Base-by-base conservation (phyloP, 2,113 vertebrate species). In the Solenodon paradoxus region DNA sequence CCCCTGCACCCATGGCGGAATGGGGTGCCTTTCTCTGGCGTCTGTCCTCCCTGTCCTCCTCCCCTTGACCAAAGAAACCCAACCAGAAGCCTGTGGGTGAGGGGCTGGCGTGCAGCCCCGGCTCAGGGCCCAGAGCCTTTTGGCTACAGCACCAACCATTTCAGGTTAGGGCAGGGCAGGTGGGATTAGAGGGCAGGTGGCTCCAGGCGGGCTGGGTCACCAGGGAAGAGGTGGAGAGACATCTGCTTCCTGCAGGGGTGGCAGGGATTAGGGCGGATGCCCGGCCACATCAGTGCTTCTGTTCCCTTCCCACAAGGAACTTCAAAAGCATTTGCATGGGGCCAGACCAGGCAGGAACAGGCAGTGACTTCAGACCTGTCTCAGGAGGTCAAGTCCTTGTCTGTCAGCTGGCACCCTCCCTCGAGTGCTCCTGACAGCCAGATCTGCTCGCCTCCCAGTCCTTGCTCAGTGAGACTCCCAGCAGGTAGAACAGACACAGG, bases 41-140 rank as follows among this genome's bases (percentile, higher is more conserved):
- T 53, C 13, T 53, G 7, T 53, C n/a, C 53, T 53, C 53, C 53
- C 53, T 53, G 53, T 12, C 53, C 53, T 55, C 53, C 53, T 5
- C 22, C 53, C 22, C 22, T 20, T 55, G 17, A 55, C 53, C 53
- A n/a, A n/a, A n/a, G n/a, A 24, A 55, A n/a, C 30, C 35, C 64
- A 3, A 8, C 12, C 4, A 11, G 35, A 38, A 35, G 75, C 66
- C 7, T 3, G 53, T 2, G 55, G 32, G 35, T 12, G 17, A 24
- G 22, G 30, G 30, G 45, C 1, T 1, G 0, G 55, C 22, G 16
- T 28, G 15, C 22, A 0, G 55, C 7, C 45, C 6, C n/a, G n/a
- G n/a, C n/a, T n/a, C 17, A 15, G 51, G 30, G 88, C 22, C 24
- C 16, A 5, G 20, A 19, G n/a, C n/a, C n/a, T n/a, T n/a, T n/a